Evolutionary conservation across 2,113 vertebrate genomes (phyloP).

Genomic region (Polypterus bichir): DNA sequence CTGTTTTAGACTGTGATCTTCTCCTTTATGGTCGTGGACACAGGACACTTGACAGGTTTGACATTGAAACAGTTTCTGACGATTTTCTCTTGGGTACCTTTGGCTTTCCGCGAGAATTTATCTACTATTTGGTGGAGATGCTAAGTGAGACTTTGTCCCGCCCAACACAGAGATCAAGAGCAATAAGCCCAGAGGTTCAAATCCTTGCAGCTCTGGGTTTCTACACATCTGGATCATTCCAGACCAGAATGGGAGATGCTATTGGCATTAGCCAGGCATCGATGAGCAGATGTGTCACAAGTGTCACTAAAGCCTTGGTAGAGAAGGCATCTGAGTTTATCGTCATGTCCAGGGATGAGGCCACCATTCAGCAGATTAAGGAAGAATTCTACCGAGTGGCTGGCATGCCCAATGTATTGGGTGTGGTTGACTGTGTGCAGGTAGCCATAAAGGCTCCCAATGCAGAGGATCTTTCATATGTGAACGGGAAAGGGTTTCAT

Average conservation of each 20-base stretch:
- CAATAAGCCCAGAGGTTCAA: constrained; percentile 91
- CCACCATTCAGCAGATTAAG: constrained; percentile 56
- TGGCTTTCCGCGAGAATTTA: constrained; percentile 84
- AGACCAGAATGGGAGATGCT: constrained; percentile 88
- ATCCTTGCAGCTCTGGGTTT: constrained; percentile 91
- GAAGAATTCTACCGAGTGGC: constrained; percentile 77
- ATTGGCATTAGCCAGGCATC: constrained; percentile 96
- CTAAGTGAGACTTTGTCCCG: constrained; percentile 65
- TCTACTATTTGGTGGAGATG: constrained; percentile 79
- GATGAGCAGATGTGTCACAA: constrained; percentile 90
- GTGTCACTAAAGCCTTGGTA: constrained; percentile 81
- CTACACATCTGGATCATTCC: constrained; percentile 88
- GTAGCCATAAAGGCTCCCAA: constrained; percentile 90
- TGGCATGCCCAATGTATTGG: constrained; percentile 76
- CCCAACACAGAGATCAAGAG: constrained; percentile 81
- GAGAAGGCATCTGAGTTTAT: constrained; percentile 82
- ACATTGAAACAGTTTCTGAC: constrained; percentile 76
- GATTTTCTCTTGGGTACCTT: constrained; percentile 72
- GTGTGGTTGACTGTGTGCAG: constrained; percentile 78
- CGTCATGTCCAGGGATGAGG: constrained; percentile 55
- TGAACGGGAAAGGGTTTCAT: constrained; percentile 85
- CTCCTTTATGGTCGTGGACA: constrained; percentile 83
- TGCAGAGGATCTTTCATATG: constrained; percentile 78
- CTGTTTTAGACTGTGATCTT: constrained; percentile 86
- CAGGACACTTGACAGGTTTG: constrained; percentile 83